Evolutionary conservation across 2,113 vertebrate genomes (phyloP).

Genomic region (Melanerpes aurifrons): DNA sequence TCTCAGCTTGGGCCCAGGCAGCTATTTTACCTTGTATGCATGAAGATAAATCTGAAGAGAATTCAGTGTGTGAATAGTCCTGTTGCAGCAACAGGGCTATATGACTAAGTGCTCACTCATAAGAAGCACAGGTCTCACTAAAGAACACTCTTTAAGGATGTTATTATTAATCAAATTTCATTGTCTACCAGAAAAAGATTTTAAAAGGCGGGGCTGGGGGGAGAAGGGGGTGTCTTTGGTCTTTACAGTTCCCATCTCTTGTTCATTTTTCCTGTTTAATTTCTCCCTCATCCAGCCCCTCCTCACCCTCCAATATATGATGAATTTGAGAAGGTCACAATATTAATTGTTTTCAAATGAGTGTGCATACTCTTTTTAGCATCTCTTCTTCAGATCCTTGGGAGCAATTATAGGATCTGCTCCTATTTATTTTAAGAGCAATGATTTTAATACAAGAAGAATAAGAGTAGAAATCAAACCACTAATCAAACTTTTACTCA

Average conservation of each 20-base stretch:
- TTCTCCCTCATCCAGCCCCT: neutral
- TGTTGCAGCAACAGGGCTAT: neutral
- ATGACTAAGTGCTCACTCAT: neutral
- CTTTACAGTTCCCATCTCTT: neutral
- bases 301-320: neutral
- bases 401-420: neutral
- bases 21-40: neutral
- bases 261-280: neutral
- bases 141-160: neutral
- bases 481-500: neutral
- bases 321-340: neutral
- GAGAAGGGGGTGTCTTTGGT: too few species aligned
- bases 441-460: constrained; percentile 17
- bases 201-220: too few species aligned
- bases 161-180: neutral
- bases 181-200: neutral
- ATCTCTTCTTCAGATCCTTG: neutral
- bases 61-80: neutral
- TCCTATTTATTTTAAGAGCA: neutral
- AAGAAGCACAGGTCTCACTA: neutral
- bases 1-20: neutral
- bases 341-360: constrained; percentile 8
- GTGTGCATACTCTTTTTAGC: neutral
- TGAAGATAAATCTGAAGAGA: neutral
- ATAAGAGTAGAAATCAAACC: neutral